Evolutionary conservation across 2,888 invertebrate genomes (phyloP), one percentile per base, ranked within the genome.

Genomic region (Apamea crenata): DNA sequence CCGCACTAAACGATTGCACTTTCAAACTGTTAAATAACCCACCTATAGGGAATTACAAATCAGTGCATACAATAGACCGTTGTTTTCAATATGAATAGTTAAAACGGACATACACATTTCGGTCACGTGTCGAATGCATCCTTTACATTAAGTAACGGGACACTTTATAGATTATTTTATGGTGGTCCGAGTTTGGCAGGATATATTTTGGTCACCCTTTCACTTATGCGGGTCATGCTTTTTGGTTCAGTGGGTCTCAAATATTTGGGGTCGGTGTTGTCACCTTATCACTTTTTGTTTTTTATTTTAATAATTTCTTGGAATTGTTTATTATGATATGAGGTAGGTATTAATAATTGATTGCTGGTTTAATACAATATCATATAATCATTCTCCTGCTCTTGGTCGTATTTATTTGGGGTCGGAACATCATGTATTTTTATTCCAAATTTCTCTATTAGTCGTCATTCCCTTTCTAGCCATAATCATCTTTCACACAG

Each of bases 101-200:
- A 73, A 78, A 87, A 83, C 74, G 65, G 80, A 83, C 72, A 90
- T 93, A 90, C 74, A 87, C 81, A 94, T 91, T 92, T 93, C 88
- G 87, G 88, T 94, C 95, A 95, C 95, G 95, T 94, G 90, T 87
- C 65, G 84, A 93, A 92, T 91, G 93, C 93, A 93, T 94, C 94
- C 94, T 95, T 93, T 92, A 93, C 93, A 90, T 87, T 92, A 93
- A 93, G 76, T 95, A 95, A 95, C 95, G 95, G 95, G 88, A 91
- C 86, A 83, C 91, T 88, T 92, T 91, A 93, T 93, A 88, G 91
- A 90, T 89, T 87, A 89, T 87, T 92, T 92, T 84, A 90, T 88
- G 72, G 81, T 76, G 84, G 88, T 83, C 82, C 86, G 85, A 87
- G 88, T 93, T 92, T 89, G 89, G 91, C 90, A 83, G 90, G 63